Evolutionary conservation across 2,888 invertebrate genomes (phyloP), one percentile per base, ranked within the genome.

Genomic region (Chrysolina americana): DNA sequence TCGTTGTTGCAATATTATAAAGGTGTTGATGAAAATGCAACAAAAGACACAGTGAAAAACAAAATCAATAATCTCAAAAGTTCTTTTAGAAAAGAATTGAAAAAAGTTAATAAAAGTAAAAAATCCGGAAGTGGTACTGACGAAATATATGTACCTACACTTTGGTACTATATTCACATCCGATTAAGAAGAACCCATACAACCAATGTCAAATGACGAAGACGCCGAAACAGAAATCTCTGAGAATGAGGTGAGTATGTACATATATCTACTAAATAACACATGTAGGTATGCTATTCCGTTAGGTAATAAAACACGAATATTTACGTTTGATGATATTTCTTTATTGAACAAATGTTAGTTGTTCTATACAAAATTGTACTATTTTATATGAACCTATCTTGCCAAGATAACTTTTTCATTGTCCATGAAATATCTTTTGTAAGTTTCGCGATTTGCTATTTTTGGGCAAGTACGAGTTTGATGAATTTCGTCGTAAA

Each of bases 1-100:
- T 62, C 62, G 62, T 62, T 62, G 62, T 62, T 62, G n/a, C 62
- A 62, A 21, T 62, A 62, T 62, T 62, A 62, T 62, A 23, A 62
- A 62, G n/a, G 23, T 62, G 62, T 62, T 62, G 62, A 62, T 23
- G 3, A 62, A 23, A 62, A 62, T 62, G 62, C 62, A 62, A 62
- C 62, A 62, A 62, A 23, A 62, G 21, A 23, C 23, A 62, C 36
- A 28, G 23, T 62, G 15, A 62, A 62, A 62, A 62, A 62, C 23
- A 23, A 62, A 62, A 62, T 62, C 62, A 62, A 62, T 23, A 62
- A 62, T 62, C 62, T 62, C 23, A 62, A 28, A n/a, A 62, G 62
- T 62, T 62, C 62, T 23, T 62, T 62, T 62, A 62, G 62, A 62
- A 62, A 62, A 11, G 62, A 47, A 47, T 47, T 47, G 47, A 47